Evolutionary conservation across 2,113 vertebrate species (phyloP), one percentile per base, ranked within the genome.

Genomic region (Otolemur garnettii): DNA sequence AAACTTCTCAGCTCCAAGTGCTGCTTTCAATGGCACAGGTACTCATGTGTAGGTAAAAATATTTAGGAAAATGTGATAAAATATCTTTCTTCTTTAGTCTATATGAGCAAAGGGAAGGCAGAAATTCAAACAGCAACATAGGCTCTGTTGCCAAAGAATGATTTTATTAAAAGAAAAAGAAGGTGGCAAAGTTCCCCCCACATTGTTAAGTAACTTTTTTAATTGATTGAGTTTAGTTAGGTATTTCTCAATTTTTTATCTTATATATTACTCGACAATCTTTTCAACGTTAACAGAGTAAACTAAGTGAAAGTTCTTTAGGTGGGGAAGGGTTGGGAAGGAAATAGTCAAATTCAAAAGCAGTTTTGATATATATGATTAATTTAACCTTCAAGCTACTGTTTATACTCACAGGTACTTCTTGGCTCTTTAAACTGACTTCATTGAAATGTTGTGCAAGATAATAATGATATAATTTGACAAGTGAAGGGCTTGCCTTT

Each of bases 401-500:
- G 19, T 91, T 91, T 90, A 21, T 3, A 83, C 64, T 89, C n/a
- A 77, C 5, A 7, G 85, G n/a, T 38, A 82, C 4, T 83, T 93
- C 74, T 62, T 90, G 12, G 12, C 13, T 90, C 24, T 50, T 94
- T 33, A 7, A 33, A 60, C 45, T 64, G 84, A 45, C 55, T 81
- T 69, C 2, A 0, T 96, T 97, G 87, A 95, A 93, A 90, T 95
- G 33, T 45, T 87, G 55, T 50, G 4, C 79, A 12, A 96, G 59
- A 66, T 90, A 93, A 92, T 95, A 94, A 74, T 79, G 38, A 90
- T 83, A 92, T 53, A 90, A 68, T 33, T 95, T 95, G 35, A 72
- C 80, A 96, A 96, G 24, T 7, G 68, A 98, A 90, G 18, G 42
- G 8, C 62, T 98, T 98, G 5, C 9, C 86, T 97, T 93, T 97